These are phyloP conservation scores for Ommatoiulus sabulosus DNA, from an alignment of 2,888 invertebrate species.

Conservation along the genomic window DNA sequence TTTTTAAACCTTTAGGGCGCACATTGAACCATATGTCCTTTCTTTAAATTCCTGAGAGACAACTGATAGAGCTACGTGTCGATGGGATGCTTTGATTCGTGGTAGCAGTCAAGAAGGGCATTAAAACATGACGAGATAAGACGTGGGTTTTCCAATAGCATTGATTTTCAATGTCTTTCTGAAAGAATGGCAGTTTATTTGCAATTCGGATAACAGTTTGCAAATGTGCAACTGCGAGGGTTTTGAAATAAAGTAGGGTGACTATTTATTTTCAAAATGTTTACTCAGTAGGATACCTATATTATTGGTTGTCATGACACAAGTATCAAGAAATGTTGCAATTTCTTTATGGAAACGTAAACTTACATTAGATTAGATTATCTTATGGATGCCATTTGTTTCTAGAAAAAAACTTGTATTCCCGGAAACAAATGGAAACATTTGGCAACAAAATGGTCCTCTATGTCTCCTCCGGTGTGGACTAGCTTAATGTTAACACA, in stretches of 20 bases:
- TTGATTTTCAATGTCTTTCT: conserved; percentile 5
- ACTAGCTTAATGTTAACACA: too few species aligned
- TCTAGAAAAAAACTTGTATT: too few species aligned
- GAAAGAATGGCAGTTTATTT: background rate
- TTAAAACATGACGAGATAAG: background rate
- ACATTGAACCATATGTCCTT: background rate
- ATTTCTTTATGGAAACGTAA: background rate
- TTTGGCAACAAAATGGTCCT: too few species aligned
- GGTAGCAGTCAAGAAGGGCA: background rate
- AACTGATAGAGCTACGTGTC: background rate
- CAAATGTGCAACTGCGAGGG: background rate
- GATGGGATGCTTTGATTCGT: background rate
- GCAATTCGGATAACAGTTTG: background rate
- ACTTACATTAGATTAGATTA: background rate
- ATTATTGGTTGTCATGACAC: background rate
- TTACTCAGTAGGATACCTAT: background rate
- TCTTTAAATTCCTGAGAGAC: background rate
- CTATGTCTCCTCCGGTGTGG: too few species aligned
- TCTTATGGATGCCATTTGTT: too few species aligned
- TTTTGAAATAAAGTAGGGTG: background rate
- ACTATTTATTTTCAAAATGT: background rate
- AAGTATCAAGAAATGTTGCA: background rate
- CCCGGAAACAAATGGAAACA: too few species aligned
- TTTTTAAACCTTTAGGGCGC: background rate
- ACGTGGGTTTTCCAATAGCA: background rate